Base-by-base conservation (phyloP, 1,140 invertebrate genomes). In the Cydia splendana region DNA sequence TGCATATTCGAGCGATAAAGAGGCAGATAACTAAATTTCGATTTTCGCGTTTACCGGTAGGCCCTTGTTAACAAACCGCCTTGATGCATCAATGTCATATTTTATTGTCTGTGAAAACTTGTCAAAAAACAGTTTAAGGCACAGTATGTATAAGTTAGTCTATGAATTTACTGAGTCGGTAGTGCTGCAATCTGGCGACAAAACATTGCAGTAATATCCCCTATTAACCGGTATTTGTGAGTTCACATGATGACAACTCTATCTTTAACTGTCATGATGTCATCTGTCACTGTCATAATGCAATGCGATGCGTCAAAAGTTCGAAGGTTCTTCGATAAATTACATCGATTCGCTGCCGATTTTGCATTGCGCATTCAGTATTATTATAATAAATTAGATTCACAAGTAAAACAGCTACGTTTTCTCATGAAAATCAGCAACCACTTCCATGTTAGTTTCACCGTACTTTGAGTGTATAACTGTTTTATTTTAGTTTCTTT, bases 301-400 rank as follows among this genome's bases (percentile, higher is more conserved):
- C 30, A 38, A 42, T 15, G 13, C 51, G 75, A 42, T 15, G 13
- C 51, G 75, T 78, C 78, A 80, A 84, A 78, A 84, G 82, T 84
- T 77, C 80, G 78, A 82, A 84, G 82, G 81, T 83, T 78, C 51
- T 71, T 71, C 67, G 13, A 38, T 24, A 62, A 24, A 62, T 62
- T 24, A 62, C 57, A 62, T 62, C 5, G n/a, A 71, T 71, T 69
- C n/a, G n/a, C 6, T 71, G 34, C 67, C 34, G 67, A 6, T 71
- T 42, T 71, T 38, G 34, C 67, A 71, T 71, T 38, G n/a, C 67
- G 20, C 30, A 71, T 71, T 71, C 67, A 71, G n/a, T 38, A 65
- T 18, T 42, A 38, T 38, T 18, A 71, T 24, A 38, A 15, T 42
- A 42, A 45, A 71, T 71, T 38, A 34, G 7, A 71, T 42, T 38